These are phyloP conservation scores for Bufo bufo DNA, from an alignment of 2,113 vertebrate species.

Conservation along the genomic window DNA sequence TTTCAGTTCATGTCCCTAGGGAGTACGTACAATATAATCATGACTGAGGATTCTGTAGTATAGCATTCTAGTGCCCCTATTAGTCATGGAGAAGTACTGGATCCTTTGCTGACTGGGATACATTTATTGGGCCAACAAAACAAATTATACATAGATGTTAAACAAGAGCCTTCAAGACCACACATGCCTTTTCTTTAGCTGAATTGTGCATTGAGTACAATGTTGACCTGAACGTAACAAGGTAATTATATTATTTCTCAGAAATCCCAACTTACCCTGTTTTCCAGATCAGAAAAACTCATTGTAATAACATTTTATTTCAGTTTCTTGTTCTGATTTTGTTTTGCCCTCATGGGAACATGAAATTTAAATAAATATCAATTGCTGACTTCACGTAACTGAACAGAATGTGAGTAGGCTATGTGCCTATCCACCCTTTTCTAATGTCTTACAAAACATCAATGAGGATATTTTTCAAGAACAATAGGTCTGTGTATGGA, in stretches of 20 bases:
- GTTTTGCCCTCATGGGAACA: background rate
- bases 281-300: slow-evolving; percentile 40
- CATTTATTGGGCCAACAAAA: slow-evolving; percentile 57
- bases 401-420: slow-evolving; percentile 28
- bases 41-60: slow-evolving; percentile 39
- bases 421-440: slow-evolving; percentile 4
- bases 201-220: slow-evolving; percentile 46
- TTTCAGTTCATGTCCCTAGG: slow-evolving; percentile 28
- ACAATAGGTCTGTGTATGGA: slow-evolving; percentile 2
- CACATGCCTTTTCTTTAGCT: slow-evolving; percentile 47
- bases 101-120: slow-evolving; percentile 47
- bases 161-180: slow-evolving; percentile 46
- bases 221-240: slow-evolving; percentile 52
- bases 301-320: slow-evolving; percentile 45
- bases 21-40: slow-evolving; percentile 45
- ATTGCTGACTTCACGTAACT: slow-evolving; percentile 22
- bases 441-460: slow-evolving; percentile 12
- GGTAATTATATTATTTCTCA: slow-evolving; percentile 56
- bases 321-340: slow-evolving; percentile 39
- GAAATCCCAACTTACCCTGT: slow-evolving; percentile 24
- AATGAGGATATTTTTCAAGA: background rate
- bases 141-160: slow-evolving; percentile 53
- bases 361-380: slow-evolving; percentile 43
- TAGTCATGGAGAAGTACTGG: slow-evolving; percentile 53
- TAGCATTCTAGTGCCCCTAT: slow-evolving; percentile 53